Evolutionary conservation across 2,797 vertebrate genomes (phyloP).

Genomic region (Falco columbarius): DNA sequence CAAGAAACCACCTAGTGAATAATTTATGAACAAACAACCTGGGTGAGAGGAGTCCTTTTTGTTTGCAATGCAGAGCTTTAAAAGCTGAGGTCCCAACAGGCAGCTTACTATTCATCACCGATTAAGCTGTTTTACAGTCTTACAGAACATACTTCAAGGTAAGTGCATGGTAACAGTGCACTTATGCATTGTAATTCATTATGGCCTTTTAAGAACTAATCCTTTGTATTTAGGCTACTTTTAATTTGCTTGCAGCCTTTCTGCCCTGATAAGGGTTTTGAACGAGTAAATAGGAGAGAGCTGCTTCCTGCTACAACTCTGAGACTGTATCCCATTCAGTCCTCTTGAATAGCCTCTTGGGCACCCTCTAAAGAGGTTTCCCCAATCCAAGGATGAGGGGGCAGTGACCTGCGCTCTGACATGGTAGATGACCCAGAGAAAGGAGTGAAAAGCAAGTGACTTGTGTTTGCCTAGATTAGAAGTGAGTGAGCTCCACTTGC

Average conservation of each 20-base stretch:
- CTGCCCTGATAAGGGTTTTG: neutral
- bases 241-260: neutral
- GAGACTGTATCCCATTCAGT: neutral
- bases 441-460: neutral
- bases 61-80: neutral
- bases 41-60: neutral
- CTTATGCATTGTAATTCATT: neutral
- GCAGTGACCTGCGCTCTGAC: accelerated
- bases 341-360: neutral
- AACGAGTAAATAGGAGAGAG: neutral
- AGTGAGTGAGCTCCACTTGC: neutral
- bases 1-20: neutral
- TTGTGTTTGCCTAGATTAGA: neutral
- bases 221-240: neutral
- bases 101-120: neutral
- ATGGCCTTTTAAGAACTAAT: neutral
- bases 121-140: neutral
- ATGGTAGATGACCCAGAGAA: neutral
- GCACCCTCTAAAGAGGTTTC: neutral
- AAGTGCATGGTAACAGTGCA: neutral
- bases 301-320: neutral
- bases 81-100: neutral
- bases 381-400: neutral
- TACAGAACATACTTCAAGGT: neutral
- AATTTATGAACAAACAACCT: neutral